These are phyloP conservation scores for Myotis lucifugus DNA, from an alignment of 2,113 vertebrate genomes.

Conservation along the genomic window DNA sequence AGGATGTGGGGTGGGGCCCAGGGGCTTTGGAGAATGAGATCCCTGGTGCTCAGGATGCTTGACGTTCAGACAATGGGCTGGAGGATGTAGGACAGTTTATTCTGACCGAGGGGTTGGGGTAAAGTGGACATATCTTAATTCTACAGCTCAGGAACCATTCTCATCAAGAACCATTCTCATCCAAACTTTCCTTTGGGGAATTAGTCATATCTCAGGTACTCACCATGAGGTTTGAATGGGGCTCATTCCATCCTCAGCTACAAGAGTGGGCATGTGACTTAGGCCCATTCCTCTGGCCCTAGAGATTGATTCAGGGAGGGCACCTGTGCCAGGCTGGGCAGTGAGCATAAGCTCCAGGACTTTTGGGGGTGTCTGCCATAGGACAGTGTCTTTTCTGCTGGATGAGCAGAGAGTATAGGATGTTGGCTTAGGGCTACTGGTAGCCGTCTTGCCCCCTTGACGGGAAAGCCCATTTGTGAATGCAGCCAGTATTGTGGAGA, in stretches of 20 bases:
- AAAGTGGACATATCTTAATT: not conserved
- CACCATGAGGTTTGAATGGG: not conserved
- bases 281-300: not conserved
- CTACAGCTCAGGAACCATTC: not conserved
- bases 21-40: not conserved
- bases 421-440: slow-evolving; percentile 6
- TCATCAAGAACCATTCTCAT: not conserved
- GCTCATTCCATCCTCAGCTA: not conserved
- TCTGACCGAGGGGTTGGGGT: not conserved
- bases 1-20: not conserved
- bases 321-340: not conserved
- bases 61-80: not conserved
- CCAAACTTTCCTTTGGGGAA: not conserved
- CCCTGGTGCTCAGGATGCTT: not conserved
- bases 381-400: slow-evolving; percentile 19
- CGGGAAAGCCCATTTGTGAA: not conserved
- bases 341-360: not conserved
- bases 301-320: not conserved
- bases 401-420: not conserved
- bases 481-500: not conserved
- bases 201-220: not conserved
- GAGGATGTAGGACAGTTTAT: not conserved
- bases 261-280: not conserved
- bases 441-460: not conserved
- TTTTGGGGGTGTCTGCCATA: not conserved